Evolutionary conservation across 1,140 invertebrate genomes (phyloP).

Genomic region (Holotrichia oblita): DNA sequence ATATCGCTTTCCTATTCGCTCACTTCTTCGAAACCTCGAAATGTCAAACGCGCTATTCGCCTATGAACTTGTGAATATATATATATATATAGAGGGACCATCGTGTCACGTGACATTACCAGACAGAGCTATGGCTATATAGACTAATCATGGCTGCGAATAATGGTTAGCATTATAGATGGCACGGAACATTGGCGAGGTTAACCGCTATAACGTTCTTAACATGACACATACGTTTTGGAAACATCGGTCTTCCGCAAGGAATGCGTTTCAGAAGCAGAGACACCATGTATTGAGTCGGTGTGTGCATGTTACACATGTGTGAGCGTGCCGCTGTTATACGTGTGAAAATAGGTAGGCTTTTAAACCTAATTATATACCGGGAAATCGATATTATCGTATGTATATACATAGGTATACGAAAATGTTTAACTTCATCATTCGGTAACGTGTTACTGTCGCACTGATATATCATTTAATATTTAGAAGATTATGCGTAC

Average conservation of each 20-base stretch:
- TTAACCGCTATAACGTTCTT: not conserved
- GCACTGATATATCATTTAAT: not conserved
- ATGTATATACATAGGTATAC: not conserved
- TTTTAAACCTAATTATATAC: conserved; percentile 30
- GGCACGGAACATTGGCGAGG: not conserved
- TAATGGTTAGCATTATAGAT: not conserved
- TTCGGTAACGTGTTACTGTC: not conserved
- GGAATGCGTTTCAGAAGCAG: not conserved
- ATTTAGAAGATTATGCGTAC: not conserved
- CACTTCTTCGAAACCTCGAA: not conserved
- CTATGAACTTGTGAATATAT: not conserved
- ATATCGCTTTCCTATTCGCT: not conserved
- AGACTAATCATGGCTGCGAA: not conserved
- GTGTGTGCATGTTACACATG: no score
- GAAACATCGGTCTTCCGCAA: not conserved
- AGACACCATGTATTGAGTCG: not conserved
- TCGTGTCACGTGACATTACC: no score
- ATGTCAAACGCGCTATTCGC: not conserved
- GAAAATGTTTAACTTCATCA: not conserved
- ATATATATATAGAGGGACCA: no score
- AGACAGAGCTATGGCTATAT: not conserved
- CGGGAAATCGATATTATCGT: conserved; percentile 29
- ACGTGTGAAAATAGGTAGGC: not conserved
- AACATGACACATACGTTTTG: not conserved
- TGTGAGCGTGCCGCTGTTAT: not conserved